phyloP scores from a whole-genome alignment of 1,140 invertebrate genomes.

The Drosophila ironensis region DNA sequence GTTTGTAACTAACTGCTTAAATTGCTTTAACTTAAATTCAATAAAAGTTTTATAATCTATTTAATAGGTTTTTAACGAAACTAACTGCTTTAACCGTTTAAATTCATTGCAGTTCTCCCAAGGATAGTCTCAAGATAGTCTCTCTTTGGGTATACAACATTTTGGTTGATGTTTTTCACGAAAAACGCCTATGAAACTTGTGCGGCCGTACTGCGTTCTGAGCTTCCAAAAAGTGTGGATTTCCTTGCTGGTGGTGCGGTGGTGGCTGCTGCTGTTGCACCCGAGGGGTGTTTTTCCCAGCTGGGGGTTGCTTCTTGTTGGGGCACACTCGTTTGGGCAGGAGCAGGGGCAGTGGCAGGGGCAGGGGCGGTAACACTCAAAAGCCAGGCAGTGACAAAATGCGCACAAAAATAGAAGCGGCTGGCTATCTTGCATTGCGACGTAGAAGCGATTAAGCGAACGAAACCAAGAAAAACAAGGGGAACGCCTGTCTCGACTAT shows the following conservation, averaged over 20 bases:
- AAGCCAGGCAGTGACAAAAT: constrained; percentile 40
- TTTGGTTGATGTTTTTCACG: neutral
- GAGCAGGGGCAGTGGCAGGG: neutral
- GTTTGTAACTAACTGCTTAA: no score
- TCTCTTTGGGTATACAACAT: no score
- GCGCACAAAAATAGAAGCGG: constrained; percentile 23
- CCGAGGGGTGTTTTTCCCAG: constrained; percentile 53
- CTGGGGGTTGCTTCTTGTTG: constrained; percentile 62
- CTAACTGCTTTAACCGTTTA: no score
- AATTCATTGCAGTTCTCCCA: no score
- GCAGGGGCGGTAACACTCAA: neutral
- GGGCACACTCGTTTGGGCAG: constrained; percentile 10
- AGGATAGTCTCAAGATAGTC: no score
- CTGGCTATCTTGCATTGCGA: constrained; percentile 48
- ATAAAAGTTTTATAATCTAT: no score
- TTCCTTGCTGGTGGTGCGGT: constrained; percentile 21
- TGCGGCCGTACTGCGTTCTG: neutral
- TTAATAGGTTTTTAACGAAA: no score
- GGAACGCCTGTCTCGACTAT: no score
- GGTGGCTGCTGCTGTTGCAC: constrained; percentile 48
- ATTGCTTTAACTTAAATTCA: no score
- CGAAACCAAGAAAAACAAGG: constrained; percentile 9
- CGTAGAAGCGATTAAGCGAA: constrained; percentile 50
- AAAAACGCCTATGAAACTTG: constrained; percentile 14
- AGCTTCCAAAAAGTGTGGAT: constrained; percentile 1